phyloP scores from a whole-genome alignment of 2,888 invertebrate species.

The Pammene fasciana region DNA sequence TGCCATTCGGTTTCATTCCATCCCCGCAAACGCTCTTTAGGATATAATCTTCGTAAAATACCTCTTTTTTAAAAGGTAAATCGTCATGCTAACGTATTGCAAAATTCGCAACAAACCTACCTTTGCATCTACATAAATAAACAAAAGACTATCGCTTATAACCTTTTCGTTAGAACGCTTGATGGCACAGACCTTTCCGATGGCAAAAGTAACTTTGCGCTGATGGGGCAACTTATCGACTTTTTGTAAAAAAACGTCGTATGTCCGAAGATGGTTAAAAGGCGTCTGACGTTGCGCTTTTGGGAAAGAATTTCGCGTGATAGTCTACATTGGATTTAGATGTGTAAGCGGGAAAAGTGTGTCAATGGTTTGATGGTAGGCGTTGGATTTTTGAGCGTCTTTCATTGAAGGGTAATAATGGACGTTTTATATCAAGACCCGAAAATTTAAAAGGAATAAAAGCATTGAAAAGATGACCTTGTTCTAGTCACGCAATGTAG shows the following conservation, averaged over 20 bases:
- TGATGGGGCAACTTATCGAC: not conserved
- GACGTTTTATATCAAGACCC: not conserved
- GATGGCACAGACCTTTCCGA: not conserved
- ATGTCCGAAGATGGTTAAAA: not conserved
- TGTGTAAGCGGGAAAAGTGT: constrained; percentile 25
- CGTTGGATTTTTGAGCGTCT: constrained; percentile 11
- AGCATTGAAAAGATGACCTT: not conserved
- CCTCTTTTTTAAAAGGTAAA: not conserved
- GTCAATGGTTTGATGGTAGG: constrained; percentile 30
- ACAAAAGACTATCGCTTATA: not conserved
- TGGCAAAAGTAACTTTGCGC: constrained; percentile 20
- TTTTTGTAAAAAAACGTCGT: not conserved
- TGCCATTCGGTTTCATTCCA: constrained; percentile 7
- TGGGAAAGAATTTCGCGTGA: constrained; percentile 1
- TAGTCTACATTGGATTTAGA: constrained; percentile 22
- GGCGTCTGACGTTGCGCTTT: not conserved
- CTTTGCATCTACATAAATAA: not conserved
- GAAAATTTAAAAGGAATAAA: not conserved
- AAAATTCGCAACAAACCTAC: constrained; percentile 17
- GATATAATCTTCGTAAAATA: not conserved
- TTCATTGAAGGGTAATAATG: not conserved
- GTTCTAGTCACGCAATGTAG: not conserved
- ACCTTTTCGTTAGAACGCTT: not conserved
- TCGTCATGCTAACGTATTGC: constrained; percentile 1
- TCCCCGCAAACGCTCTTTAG: not conserved